These are phyloP conservation scores for Notamacropus eugenii DNA, from an alignment of 2,797 vertebrate species.

Conservation along the genomic window DNA sequence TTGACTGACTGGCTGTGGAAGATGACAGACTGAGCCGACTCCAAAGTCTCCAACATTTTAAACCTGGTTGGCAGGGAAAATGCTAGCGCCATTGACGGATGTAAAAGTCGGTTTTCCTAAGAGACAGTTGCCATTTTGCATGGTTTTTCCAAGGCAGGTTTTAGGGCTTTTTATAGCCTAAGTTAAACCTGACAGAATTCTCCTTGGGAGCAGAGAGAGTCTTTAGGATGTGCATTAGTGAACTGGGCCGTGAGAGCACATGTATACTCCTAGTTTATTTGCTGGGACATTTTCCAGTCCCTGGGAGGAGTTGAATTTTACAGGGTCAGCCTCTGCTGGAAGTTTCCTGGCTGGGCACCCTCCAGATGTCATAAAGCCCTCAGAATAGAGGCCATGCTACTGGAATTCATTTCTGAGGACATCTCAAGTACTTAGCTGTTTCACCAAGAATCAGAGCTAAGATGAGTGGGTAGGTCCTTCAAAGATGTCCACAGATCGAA, in stretches of 20 bases:
- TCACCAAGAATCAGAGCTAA: not conserved
- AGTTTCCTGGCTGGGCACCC: conserved; percentile 2
- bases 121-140: not conserved
- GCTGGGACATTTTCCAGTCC: not conserved
- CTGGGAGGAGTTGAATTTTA: not conserved
- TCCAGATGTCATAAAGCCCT: not conserved
- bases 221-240: not conserved
- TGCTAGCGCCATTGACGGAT: not conserved
- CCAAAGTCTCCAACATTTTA: not conserved
- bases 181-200: not conserved
- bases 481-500: not conserved
- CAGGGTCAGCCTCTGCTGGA: not conserved
- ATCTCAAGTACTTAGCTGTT: not conserved
- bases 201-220: not conserved
- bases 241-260: not conserved
- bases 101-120: not conserved
- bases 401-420: not conserved
- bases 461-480: not conserved
- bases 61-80: not conserved
- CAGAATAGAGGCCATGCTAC: not conserved
- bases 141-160: not conserved
- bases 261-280: not conserved
- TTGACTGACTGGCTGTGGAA: not conserved
- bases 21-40: not conserved
- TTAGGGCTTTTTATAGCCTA: not conserved